phyloP scores from a whole-genome alignment of 1,140 invertebrate genomes.

The Neodiprion virginianus region DNA sequence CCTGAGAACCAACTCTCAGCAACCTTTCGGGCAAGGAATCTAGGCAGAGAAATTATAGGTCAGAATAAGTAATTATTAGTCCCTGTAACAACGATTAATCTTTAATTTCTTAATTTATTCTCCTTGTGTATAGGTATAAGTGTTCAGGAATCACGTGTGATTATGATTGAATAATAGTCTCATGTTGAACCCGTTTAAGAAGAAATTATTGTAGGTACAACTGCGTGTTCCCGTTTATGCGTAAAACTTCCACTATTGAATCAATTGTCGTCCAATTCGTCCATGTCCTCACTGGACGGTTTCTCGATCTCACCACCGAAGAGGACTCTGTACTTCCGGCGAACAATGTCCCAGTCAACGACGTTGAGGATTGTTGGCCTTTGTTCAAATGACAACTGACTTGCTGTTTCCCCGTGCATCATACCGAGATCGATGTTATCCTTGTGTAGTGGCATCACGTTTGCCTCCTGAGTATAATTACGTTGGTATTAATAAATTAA shows the following conservation, averaged over 20 bases:
- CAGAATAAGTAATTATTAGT: neutral
- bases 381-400: constrained; percentile 77
- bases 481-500: neutral
- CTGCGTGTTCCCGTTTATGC: no score
- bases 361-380: constrained; percentile 82
- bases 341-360: constrained; percentile 87
- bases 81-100: no score
- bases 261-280: constrained; percentile 47
- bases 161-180: no score
- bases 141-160: no score
- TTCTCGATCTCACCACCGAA: constrained; percentile 73
- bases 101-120: no score
- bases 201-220: no score
- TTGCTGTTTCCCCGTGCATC: constrained; percentile 64
- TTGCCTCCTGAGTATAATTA: constrained; percentile 37
- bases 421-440: constrained; percentile 36
- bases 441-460: constrained; percentile 33
- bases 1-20: constrained; percentile 42
- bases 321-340: constrained; percentile 82
- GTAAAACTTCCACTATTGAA: no score
- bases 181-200: no score
- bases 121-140: no score
- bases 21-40: constrained; percentile 8
- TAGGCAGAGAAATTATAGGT: constrained; percentile 9
- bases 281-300: constrained; percentile 58